Evolutionary conservation across 2,888 invertebrate species (phyloP), one percentile per base, ranked within the genome.

Genomic region (Luperina nickerlii): DNA sequence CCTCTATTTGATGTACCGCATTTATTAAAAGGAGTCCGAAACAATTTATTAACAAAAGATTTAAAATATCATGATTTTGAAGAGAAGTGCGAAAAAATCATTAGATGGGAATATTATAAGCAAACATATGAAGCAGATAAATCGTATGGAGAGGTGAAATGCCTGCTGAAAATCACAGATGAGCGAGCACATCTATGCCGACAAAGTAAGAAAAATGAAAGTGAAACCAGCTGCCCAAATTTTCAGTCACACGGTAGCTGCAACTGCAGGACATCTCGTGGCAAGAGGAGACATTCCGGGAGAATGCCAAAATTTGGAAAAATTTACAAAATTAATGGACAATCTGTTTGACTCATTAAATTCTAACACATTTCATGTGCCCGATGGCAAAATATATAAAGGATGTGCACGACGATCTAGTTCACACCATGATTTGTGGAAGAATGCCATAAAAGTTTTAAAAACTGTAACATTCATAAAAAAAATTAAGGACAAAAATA

Each of bases 311-410:
- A 74, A 74, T 32, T 32, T 32, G 32, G 32, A 1, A 32, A 32
- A 32, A 32, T 57, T 74, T 42, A 67, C 54, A 0, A 63, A 18
- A 60, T 3, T 82, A 27, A 66, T 78, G n/a, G 82, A 78, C 27
- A 82, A 79, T 73, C 18, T 79, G 7, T 82, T 82, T 65, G 78
- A 84, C 5, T 69, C 38, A 0, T 7, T 79, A 71, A 78, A 83
- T 62, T 67, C 8, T 1, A 74, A 63, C 7, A 74, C 66, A 4
- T 82, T 78, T 15, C 27, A 62, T 78, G 60, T 74, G 24, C 27
- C 69, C 57, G 3, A 70, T 51, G 67, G 48, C 2, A 84, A 84
- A 79, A 77, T 79, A 15, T 75, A 69, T 72, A 79, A 74, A 77
- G 45, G 73, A 3, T 24, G 68, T 78, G 62, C 81, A n/a, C 18